Evolutionary conservation across 2,888 invertebrate species (phyloP), one percentile per base, ranked within the genome.

Genomic region (Encarsia formosa): DNA sequence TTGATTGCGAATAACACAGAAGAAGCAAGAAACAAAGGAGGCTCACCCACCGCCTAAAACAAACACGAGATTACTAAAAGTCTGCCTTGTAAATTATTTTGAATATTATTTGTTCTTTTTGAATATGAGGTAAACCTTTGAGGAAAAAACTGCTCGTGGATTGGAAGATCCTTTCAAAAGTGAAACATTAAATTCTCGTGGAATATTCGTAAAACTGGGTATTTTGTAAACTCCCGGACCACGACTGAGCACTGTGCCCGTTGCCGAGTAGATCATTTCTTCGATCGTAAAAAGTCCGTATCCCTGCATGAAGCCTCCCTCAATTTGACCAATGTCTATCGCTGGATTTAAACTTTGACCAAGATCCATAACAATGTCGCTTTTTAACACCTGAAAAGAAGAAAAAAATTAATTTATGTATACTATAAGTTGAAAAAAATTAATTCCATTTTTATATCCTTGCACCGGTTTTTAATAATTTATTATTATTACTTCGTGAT

Each of bases 291-390:
- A 92, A 47, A 95, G 72, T 1, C 94, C 95, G 66, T 92, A 91
- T 0, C 95, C 95, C 78, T 94, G 94, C 69, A 90, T 82, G 65
- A 93, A 95, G 0, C 82, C 95, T 2, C 95, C 95, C 76, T 95
- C 95, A 29, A 95, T 86, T 77, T 95, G 95, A 0, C 95, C 95
- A 60, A 95, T 87, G 66, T 95, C 95, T 59, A 95, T 90, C 2
- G 94, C 93, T 2, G 95, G 95, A 74, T 95, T 95, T 42, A 95
- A 75, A 73, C 92, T 93, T 61, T 88, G 86, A 1, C 94, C 95
- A 60, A 95, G 80, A 75, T 95, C 95, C 93, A 95, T 94, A 0
- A 95, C 92, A 61, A 95, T 93, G 65, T 95, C 91, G 1, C 88
- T 87, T 65, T 87, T 80, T 32, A 91, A 74, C 1, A 94, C 86